Conservation (phyloP, 2,888 invertebrate species). For the Dromius quadrimaculatus region DNA sequence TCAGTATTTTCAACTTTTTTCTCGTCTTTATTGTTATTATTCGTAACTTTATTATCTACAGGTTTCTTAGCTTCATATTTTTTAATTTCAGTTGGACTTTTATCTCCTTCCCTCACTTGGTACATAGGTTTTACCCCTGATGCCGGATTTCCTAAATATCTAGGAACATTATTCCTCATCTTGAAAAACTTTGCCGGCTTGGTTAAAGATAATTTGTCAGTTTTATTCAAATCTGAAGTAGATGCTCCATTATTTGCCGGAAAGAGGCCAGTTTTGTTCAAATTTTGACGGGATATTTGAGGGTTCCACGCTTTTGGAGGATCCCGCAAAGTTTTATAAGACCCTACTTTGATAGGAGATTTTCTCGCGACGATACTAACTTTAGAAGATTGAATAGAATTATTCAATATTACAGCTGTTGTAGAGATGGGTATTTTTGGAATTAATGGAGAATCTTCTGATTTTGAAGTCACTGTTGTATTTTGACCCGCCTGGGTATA, state of each 20-base stretch:
- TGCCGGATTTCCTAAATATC: constrained; percentile 71
- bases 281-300: constrained; percentile 69
- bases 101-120: constrained; percentile 62
- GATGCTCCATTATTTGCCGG: constrained; percentile 53
- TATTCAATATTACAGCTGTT: neutral
- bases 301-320: constrained; percentile 75
- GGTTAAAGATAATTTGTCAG: constrained; percentile 64
- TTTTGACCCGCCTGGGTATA: constrained; percentile 39
- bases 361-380: constrained; percentile 55
- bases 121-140: constrained; percentile 74
- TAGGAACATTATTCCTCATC: constrained; percentile 69
- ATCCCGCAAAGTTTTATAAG: constrained; percentile 72
- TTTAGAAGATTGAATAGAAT: constrained; percentile 53
- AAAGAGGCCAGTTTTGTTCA: constrained; percentile 59
- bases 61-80: constrained; percentile 7
- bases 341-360: constrained; percentile 54
- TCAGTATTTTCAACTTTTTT: constrained; percentile 34
- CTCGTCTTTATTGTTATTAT: constrained; percentile 48
- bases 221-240: constrained; percentile 55
- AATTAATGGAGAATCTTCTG: neutral
- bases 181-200: constrained; percentile 73
- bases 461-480: constrained; percentile 35
- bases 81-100: constrained; percentile 54
- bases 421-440: neutral
- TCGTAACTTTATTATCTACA: constrained; percentile 12